Base-by-base conservation (phyloP, 2,113 vertebrate genomes). In the Marmota monax region DNA sequence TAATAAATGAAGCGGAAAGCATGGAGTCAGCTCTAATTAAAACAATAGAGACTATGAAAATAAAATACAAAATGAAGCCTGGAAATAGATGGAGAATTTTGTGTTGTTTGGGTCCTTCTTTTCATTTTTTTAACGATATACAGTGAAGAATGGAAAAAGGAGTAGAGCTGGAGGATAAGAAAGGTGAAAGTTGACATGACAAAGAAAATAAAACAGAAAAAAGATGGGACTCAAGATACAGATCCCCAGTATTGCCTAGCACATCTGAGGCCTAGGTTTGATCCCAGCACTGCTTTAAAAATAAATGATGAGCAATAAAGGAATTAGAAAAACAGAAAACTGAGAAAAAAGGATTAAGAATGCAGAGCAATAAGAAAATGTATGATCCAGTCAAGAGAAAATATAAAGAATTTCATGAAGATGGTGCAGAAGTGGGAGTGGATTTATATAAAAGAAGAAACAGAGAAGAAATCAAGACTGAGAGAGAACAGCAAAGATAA, bases 401-500 rank as follows among this genome's bases (percentile, higher is more conserved):
- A 23, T 39, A 78, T 39, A 88, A 87, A 76, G 67, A 17, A 65
- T 79, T 90, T 94, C 63, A 76, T 32, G 61, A 87, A 22, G 74
- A 39, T 76, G 29, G 56, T 9, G 7, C 12, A 77, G 13, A 89
- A 77, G 45, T 0, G 9, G 56, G 39, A 84, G n/a, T 63, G 48
- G 29, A n/a, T 17, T 70, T 22, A 22, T 56, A 82, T 73, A 73
- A 37, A 89, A 79, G 92, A 67, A 48, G n/a, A 88, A 72, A 72
- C 2, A n/a, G 16, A 92, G 70, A 12, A 90, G 45, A 87, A 84
- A 94, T 14, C 85, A 92, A 94, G 82, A 94, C 34, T n/a, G n/a
- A 45, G 32, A 74, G 39, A 84, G 37, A 53, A 88, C 22, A 88
- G 82, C 42, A 90, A 87, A 88, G 61, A 89, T 53, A 88, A 88